Evolutionary conservation across 1,140 invertebrate genomes (phyloP), one percentile per base, ranked within the genome.

Genomic region (Sycophaga agraensis): DNA sequence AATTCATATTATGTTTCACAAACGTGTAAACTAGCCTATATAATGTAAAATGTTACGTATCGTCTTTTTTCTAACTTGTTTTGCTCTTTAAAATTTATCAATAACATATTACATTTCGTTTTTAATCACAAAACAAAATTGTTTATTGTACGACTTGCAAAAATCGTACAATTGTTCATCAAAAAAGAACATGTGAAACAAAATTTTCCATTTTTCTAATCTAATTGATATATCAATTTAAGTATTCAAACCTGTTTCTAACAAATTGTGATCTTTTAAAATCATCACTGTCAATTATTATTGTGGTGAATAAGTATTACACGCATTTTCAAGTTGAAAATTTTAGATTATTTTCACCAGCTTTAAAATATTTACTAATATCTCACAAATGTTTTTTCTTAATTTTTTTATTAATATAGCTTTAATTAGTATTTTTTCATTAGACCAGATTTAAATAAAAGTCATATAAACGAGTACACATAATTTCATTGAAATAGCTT

Each of bases 1-100:
- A 37, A 3, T 24, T 37, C 14, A 45, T 46, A 1, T 34, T 19
- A 31, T n/a, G 11, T 39, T 19, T 21, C 31, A 16, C 21, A 39
- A 45, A 58, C n/a, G n/a, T n/a, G 31, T 21, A 11, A 2, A 40
- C 24, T 56, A 37, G 16, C 28, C 17, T 28, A 8, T 53, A 17
- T 14, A 42, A 26, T 5, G 8, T 56, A n/a, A 51, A 50, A 24
- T 37, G n/a, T 46, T 54, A 55, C 34, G 17, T 37, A 62, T 40
- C 42, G 51, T 51, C 22, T 63, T 42, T 53, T 54, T 48, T 17
- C 43, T 59, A 59, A 64, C 58, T 56, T 24, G 22, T 65, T 43
- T 56, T 21, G 43, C 21, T 42, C 51, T 54, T 19, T 53, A 31
- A 39, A 21, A n/a, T n/a, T n/a, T n/a, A n/a, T 62, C 8, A 49